These are phyloP conservation scores for Gobius niger DNA, from an alignment of 2,113 vertebrate species.

Conservation along the genomic window DNA sequence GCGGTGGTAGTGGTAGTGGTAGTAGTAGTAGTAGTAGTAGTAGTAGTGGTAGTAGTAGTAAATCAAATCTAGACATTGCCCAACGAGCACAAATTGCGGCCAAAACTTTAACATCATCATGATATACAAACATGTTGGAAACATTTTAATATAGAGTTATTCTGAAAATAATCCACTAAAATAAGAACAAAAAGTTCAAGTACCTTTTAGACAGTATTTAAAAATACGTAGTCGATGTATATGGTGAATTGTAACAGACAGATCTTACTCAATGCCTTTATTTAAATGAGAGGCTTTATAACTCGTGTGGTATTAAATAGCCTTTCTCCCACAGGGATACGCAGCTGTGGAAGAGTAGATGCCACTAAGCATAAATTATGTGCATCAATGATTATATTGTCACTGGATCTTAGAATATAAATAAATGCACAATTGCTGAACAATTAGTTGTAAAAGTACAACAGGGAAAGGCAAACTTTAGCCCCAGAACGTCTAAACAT, in stretches of 20 bases:
- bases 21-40: too few relatives aligned
- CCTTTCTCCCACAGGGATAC: conserved; percentile 13
- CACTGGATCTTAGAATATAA: conserved; percentile 11
- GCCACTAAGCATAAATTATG: conserved; percentile 37
- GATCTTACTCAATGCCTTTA: neutral
- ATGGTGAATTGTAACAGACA: conserved; percentile 12
- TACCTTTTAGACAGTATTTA: too few relatives aligned
- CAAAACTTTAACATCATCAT: too few relatives aligned
- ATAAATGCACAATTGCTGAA: conserved; percentile 19
- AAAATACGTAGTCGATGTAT: neutral
- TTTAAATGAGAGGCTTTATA: conserved; percentile 32
- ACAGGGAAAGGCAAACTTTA: neutral
- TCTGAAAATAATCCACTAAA: too few relatives aligned
- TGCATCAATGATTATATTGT: conserved; percentile 31
- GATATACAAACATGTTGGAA: too few relatives aligned
- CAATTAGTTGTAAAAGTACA: neutral
- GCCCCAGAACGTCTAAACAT: neutral
- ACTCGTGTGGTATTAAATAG: conserved; percentile 3
- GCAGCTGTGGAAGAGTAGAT: conserved; percentile 6
- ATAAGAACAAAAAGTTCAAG: too few relatives aligned
- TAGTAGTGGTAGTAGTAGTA: too few relatives aligned
- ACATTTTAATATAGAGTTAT: too few relatives aligned
- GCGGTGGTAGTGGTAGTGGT: too few relatives aligned
- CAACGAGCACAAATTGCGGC: too few relatives aligned
- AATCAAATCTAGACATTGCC: too few relatives aligned